Percentiles rank a stretch among this genome's conserved stretches.
These are phyloP conservation scores for Psilopogon haemacephalus DNA, from an alignment of 2,113 vertebrate genomes.

Conservation along the genomic window DNA sequence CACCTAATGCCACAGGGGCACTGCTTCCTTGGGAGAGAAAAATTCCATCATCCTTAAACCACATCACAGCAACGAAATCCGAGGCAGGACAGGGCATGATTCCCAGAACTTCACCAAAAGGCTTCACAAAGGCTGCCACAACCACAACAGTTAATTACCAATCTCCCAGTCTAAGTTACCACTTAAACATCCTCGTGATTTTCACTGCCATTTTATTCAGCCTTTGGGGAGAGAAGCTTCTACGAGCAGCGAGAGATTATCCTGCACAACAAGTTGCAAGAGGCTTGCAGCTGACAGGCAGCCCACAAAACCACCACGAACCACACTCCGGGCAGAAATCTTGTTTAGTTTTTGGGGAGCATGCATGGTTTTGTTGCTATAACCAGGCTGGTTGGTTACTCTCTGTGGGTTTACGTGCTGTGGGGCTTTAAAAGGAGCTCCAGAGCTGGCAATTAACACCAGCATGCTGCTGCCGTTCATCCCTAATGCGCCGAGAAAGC, in stretches of 20 bases:
- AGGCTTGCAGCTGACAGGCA: neutral
- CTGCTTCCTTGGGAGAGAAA: neutral
- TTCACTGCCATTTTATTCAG: neutral
- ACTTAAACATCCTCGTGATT: neutral
- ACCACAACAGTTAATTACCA: neutral
- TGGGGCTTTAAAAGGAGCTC: neutral
- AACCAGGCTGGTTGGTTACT: neutral
- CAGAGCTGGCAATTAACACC: neutral
- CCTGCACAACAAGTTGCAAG: accelerated
- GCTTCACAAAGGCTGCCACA: neutral
- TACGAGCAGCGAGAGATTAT: neutral
- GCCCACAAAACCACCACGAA: neutral
- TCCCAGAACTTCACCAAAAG: neutral
- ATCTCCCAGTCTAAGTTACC: neutral
- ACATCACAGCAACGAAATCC: neutral
- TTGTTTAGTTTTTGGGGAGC: neutral
- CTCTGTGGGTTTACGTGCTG: accelerated
- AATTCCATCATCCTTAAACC: neutral
- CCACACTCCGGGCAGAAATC: neutral
- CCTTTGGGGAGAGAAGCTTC: neutral
- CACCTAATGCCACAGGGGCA: neutral
- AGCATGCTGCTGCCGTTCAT: neutral
- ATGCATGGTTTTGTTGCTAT: accelerated
- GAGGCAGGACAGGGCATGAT: neutral
- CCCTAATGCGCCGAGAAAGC: neutral